Evolutionary conservation across 2,888 invertebrate species (phyloP).

Genomic region (Orthonevra nobilis): DNA sequence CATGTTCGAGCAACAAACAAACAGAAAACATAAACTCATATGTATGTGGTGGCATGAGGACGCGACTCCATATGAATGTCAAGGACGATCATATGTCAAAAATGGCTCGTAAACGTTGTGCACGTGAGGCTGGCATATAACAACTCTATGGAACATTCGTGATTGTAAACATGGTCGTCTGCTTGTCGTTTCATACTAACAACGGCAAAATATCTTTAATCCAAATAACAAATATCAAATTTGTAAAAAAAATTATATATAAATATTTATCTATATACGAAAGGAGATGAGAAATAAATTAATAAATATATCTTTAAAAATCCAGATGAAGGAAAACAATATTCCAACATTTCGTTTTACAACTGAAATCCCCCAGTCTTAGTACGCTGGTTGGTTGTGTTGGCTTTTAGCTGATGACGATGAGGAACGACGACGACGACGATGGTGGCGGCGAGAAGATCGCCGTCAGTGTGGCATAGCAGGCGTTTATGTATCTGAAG

Average conservation of each 20-base stretch:
- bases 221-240: no score
- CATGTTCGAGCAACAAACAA: conserved; percentile 6
- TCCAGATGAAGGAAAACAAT: conserved; percentile 22
- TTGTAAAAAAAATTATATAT: no score
- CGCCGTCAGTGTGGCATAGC: conserved; percentile 67
- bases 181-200: background rate
- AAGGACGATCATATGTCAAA: conserved; percentile 35
- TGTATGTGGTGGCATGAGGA: conserved; percentile 13
- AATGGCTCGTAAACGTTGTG: conserved; percentile 9
- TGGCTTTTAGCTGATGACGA: conserved; percentile 31
- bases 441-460: conserved; percentile 62
- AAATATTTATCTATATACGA: background rate
- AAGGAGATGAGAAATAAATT: conserved; percentile 25
- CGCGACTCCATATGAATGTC: conserved; percentile 38
- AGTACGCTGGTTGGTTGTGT: no score
- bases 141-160: background rate
- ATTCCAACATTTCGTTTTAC: conserved; percentile 42
- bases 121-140: background rate
- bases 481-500: conserved; percentile 76
- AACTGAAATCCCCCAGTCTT: conserved; percentile 43
- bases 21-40: conserved; percentile 8
- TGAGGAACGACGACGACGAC: conserved; percentile 11
- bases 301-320: conserved; percentile 15
- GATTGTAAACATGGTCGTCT: background rate
- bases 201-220: background rate